A percentile compares a stretch with the other conserved stretches of the same genome.
Conservation (phyloP, 2,113 vertebrate species). For the Artemisiospiza belli region DNA sequence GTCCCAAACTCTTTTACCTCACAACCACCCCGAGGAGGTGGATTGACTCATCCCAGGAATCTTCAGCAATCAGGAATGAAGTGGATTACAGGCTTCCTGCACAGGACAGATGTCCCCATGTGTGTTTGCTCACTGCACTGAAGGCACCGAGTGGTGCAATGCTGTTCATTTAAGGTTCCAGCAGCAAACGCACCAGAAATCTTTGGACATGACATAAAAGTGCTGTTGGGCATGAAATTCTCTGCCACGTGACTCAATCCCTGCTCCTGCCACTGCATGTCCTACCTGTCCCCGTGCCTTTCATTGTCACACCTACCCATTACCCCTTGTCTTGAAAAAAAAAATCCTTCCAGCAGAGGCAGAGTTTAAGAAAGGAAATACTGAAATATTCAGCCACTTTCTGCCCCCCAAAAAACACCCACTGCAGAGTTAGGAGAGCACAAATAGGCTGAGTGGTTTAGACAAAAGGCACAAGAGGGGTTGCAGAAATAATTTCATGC, state of each 20-base stretch:
- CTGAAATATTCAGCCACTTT: neutral
- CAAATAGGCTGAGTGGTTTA: neutral
- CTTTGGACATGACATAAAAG: neutral
- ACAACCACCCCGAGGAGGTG: neutral
- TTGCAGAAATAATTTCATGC: neutral
- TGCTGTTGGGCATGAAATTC: neutral
- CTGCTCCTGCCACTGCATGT: neutral
- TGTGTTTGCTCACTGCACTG: neutral
- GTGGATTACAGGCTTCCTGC: slow-evolving; percentile 18
- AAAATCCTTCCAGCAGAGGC: neutral
- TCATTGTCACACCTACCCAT: neutral
- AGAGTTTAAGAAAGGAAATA: neutral
- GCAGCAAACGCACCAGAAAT: neutral
- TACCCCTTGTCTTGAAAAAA: neutral
- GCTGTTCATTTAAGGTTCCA: neutral
- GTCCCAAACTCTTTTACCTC: neutral
- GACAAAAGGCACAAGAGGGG: slow-evolving; percentile 16
- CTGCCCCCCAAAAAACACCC: neutral
- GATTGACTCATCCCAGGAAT: neutral
- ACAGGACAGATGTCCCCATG: neutral
- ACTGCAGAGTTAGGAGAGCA: neutral
- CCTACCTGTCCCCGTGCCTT: neutral
- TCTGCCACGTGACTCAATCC: neutral
- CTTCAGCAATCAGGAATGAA: neutral
- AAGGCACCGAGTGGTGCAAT: neutral